A percentile compares a stretch with the other conserved stretches of the same genome.
Conservation (phyloP, 2,888 invertebrate species). For the Rhamnusium bicolor region DNA sequence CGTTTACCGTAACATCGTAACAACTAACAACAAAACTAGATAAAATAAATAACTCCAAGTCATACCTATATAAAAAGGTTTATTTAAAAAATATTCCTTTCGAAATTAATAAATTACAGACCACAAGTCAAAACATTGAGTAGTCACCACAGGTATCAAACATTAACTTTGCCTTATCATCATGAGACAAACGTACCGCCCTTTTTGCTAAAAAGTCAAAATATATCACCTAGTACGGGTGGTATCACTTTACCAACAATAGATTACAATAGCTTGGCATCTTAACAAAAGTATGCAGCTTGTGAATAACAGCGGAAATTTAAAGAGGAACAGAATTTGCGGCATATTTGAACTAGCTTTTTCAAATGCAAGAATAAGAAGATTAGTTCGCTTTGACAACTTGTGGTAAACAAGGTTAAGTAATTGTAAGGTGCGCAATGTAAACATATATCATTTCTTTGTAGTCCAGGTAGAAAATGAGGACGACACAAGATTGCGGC, state of each 20-base stretch:
- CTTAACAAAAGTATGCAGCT: conserved; percentile 18
- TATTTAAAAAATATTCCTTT: not conserved
- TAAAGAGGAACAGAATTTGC: conserved; percentile 40
- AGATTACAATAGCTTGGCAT: conserved; percentile 41
- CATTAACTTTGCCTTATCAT: conserved; percentile 49
- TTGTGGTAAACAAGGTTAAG: conserved; percentile 71
- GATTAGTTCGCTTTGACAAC: conserved; percentile 71
- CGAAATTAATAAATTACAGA: conserved; percentile 43
- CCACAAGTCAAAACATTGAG: conserved; percentile 49
- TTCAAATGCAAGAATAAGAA: conserved; percentile 55
- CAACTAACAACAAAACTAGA: not conserved
- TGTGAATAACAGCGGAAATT: conserved; percentile 45
- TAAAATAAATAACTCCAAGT: conserved; percentile 3
- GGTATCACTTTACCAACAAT: conserved; percentile 54
- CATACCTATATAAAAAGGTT: not conserved
- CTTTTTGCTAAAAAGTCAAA: conserved; percentile 59
- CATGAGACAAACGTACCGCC: conserved; percentile 61
- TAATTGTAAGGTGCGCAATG: conserved; percentile 63
- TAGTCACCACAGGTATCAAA: conserved; percentile 38
- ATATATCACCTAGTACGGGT: conserved; percentile 56
- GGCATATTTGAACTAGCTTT: conserved; percentile 26
- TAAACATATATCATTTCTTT: conserved; percentile 64
- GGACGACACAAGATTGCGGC: conserved; percentile 25
- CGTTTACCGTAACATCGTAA: not conserved
- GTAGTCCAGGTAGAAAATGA: conserved; percentile 49